Evolutionary conservation across 2,113 vertebrate species (phyloP).

Genomic region (Paratilapia polleni): DNA sequence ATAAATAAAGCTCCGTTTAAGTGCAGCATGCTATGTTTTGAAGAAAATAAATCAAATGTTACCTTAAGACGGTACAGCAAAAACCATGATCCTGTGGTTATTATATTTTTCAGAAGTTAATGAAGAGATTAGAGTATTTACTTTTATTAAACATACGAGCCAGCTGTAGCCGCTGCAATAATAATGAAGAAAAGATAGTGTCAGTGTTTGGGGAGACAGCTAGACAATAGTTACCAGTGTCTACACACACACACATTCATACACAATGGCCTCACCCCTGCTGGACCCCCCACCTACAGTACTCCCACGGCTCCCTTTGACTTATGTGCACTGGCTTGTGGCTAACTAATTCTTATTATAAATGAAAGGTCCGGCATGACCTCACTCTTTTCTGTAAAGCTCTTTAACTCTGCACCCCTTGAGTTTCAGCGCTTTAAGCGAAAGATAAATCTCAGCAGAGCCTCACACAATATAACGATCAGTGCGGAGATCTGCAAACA

Average conservation of each 20-base stretch:
- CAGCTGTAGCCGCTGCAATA: constrained; percentile 35
- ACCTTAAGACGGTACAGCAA: not conserved
- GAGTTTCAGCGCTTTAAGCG: constrained; percentile 33
- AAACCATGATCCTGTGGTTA: not conserved
- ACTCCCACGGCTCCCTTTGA: constrained; percentile 71
- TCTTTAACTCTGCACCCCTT: constrained; percentile 45
- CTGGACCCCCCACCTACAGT: constrained; percentile 68
- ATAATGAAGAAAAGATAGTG: constrained; percentile 44
- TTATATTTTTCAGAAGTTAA: constrained; percentile 30
- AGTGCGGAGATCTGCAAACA: constrained; percentile 31
- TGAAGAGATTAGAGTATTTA: constrained; percentile 56
- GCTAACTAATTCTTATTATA: constrained; percentile 77
- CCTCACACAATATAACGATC: constrained; percentile 17
- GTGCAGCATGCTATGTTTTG: not conserved
- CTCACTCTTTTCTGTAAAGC: constrained; percentile 66
- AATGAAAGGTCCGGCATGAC: constrained; percentile 72
- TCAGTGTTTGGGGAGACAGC: constrained; percentile 50
- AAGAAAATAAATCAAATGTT: constrained; percentile 8
- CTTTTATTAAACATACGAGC: constrained; percentile 36
- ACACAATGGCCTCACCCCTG: constrained; percentile 55
- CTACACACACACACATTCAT: constrained; percentile 20
- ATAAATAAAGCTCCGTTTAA: not conserved
- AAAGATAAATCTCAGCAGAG: constrained; percentile 49
- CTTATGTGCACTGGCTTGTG: constrained; percentile 77
- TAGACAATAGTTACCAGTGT: constrained; percentile 52